Conservation (phyloP, 2,888 invertebrate genomes). For the Lordiphosa andalusiaca region DNA sequence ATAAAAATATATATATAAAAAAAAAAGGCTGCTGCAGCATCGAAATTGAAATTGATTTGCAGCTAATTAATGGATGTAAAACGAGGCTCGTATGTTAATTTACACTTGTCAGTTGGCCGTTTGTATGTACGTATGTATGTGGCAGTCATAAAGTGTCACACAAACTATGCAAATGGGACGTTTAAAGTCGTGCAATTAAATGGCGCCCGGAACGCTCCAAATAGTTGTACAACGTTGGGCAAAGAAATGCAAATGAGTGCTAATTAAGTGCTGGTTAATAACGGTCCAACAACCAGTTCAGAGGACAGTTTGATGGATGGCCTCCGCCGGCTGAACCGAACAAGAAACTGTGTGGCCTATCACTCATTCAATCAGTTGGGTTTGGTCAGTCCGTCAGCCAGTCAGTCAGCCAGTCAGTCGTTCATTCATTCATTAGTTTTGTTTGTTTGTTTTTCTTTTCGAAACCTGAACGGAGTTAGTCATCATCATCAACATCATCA, state of each 20-base stretch:
- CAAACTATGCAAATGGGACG: constrained; percentile 42
- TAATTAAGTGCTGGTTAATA: constrained; percentile 37
- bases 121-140: constrained; percentile 22
- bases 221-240: constrained; percentile 27
- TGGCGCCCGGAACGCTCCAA: constrained; percentile 43
- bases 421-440: constrained; percentile 22
- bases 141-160: constrained; percentile 45
- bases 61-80: constrained; percentile 44
- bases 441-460: constrained; percentile 8
- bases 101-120: constrained; percentile 32
- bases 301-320: constrained; percentile 50
- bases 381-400: constrained; percentile 9
- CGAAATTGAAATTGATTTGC: constrained; percentile 47
- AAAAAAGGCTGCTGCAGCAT: not conserved
- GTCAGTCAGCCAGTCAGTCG: constrained; percentile 3
- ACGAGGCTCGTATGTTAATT: constrained; percentile 46
- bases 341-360: constrained; percentile 16
- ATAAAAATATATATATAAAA: too few relatives aligned
- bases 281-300: constrained; percentile 25
- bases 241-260: constrained; percentile 2
- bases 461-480: constrained; percentile 33
- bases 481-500: constrained; percentile 25
- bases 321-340: constrained; percentile 15
- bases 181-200: constrained; percentile 57
- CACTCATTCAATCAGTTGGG: constrained; percentile 21